These are phyloP conservation scores for Brachionichthys hirsutus DNA, from an alignment of 2,113 vertebrate genomes.

Conservation along the genomic window DNA sequence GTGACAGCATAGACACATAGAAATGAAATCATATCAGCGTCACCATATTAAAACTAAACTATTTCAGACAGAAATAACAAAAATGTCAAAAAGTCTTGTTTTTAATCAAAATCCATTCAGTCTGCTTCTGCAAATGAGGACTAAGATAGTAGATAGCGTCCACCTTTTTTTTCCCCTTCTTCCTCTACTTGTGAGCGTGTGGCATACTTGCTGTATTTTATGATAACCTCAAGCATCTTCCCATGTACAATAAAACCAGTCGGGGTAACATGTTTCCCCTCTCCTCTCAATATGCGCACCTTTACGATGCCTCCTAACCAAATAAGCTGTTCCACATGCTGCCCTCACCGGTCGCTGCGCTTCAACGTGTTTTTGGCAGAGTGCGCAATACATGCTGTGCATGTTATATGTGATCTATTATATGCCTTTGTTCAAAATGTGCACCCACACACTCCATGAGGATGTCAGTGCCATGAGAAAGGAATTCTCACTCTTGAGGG, in stretches of 20 bases:
- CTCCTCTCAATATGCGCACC: constrained; percentile 33
- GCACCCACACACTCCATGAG: constrained; percentile 3
- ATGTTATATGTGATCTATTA: background rate
- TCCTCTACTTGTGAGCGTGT: constrained; percentile 6
- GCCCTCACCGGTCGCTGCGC: constrained; percentile 50
- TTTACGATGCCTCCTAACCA: constrained; percentile 48
- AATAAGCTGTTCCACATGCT: constrained; percentile 70
- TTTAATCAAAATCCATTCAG: background rate
- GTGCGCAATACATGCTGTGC: constrained; percentile 6
- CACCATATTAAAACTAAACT: no score
- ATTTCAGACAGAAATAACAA: no score
- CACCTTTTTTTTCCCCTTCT: constrained; percentile 12
- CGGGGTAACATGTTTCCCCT: constrained; percentile 48
- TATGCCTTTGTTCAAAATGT: constrained; percentile 10
- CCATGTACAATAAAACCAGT: constrained; percentile 66
- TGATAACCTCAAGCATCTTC: constrained; percentile 67
- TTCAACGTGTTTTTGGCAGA: background rate
- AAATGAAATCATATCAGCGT: no score
- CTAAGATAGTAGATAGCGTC: background rate
- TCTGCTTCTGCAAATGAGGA: background rate
- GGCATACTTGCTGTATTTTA: constrained; percentile 52
- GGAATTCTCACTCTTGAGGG: background rate
- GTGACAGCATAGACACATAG: no score
- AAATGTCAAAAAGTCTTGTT: background rate
- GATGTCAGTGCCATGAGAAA: constrained; percentile 31